Evolutionary conservation across 92 coral and sea anemone species (phyloP).

Genomic region (Blastomussa wellsi): DNA sequence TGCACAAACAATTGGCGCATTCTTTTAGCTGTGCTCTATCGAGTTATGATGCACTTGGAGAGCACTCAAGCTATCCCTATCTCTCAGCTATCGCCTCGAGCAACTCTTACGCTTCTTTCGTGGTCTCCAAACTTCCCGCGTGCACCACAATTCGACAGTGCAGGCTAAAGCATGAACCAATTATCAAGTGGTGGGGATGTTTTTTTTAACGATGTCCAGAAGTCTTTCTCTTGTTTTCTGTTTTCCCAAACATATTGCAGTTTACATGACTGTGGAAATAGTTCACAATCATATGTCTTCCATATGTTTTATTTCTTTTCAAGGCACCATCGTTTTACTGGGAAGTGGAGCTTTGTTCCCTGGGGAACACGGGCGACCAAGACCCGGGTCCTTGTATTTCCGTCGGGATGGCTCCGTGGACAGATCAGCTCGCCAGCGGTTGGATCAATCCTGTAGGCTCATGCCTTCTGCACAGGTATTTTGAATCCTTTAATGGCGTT

Average conservation of each 20-base stretch:
- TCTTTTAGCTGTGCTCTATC: too few species aligned
- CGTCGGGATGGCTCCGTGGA: slow-evolving; percentile 85
- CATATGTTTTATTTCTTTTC: not conserved
- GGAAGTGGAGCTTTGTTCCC: slow-evolving; percentile 89
- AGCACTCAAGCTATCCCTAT: too few species aligned
- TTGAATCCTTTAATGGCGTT: not conserved
- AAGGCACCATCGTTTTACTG: slow-evolving; percentile 96
- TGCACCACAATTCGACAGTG: too few species aligned
- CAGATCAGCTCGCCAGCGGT: slow-evolving; percentile 56
- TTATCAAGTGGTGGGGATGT: not conserved
- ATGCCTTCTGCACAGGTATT: slow-evolving; percentile 92
- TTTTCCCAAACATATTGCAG: not conserved
- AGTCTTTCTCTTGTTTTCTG: not conserved
- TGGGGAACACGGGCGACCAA: slow-evolving; percentile 62
- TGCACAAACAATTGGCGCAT: too few species aligned
- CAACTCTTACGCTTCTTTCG: too few species aligned
- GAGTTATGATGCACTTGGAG: too few species aligned
- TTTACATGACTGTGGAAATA: not conserved
- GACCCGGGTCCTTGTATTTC: slow-evolving; percentile 80
- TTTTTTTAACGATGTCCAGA: not conserved
- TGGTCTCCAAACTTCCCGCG: too few species aligned
- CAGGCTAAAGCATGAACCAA: too few species aligned
- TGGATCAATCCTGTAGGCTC: slow-evolving; percentile 89
- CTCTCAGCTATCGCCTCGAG: too few species aligned
- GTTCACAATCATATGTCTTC: not conserved